These are phyloP conservation scores for Camponotus floridanus DNA, from an alignment of 1,140 invertebrate genomes.

Conservation along the genomic window DNA sequence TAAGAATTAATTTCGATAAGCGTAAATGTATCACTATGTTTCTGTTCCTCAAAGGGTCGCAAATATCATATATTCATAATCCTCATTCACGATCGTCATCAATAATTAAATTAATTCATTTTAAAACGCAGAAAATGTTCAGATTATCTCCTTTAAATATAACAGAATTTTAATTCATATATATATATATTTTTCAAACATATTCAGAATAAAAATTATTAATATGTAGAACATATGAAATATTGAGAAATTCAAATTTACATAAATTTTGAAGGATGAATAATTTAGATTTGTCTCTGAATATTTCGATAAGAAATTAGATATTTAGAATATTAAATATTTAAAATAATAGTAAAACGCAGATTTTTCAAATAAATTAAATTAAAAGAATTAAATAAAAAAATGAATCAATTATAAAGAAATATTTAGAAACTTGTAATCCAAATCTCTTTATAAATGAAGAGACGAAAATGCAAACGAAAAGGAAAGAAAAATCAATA, in stretches of 20 bases:
- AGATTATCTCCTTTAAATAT: too few species aligned
- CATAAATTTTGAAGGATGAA: not conserved
- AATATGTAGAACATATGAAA: not conserved
- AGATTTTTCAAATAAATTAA: not conserved
- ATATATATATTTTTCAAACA: too few species aligned
- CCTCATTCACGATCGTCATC: not conserved
- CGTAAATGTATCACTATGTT: not conserved
- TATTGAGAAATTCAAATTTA: not conserved
- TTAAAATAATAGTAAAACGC: not conserved
- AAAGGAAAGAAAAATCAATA: not conserved
- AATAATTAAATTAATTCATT: not conserved
- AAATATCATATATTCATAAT: not conserved
- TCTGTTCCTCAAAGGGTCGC: not conserved
- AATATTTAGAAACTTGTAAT: not conserved
- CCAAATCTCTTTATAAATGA: not conserved
- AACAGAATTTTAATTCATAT: not conserved
- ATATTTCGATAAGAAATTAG: not conserved
- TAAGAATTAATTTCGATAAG: slow-evolving; percentile 32
- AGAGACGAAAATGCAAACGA: not conserved
- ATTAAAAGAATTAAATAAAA: not conserved
- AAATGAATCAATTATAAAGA: not conserved
- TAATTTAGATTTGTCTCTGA: not conserved
- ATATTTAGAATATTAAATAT: not conserved
- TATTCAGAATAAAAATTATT: not conserved
- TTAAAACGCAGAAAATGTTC: not conserved